Evolutionary conservation across 2,888 invertebrate genomes (phyloP), one percentile per base, ranked within the genome.

Genomic region (Tenthredo mesomela): DNA sequence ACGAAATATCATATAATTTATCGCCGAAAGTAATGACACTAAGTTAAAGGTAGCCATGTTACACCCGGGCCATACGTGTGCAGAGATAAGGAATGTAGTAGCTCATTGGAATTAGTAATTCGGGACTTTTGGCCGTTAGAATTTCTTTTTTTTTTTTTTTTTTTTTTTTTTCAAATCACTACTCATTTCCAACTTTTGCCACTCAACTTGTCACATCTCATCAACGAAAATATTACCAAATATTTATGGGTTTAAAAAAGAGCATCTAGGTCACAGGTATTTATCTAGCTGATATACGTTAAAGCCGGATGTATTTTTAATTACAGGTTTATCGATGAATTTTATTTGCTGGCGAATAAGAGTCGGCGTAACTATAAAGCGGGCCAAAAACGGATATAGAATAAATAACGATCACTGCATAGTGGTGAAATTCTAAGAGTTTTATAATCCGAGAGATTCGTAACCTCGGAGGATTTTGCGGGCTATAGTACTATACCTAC

Each of bases 381-480:
- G 43, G 25, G 10, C 21, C 43, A 12, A 21, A 40, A 40, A 43
- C 1, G 43, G 1, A n/a, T 70, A 50, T 25, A 10, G 21, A 47
- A 75, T 25, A 47, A 75, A 47, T 43, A 47, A 47, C 40, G 75
- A 61, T 61, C 61, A 61, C 25, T 43, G 47, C n/a, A n/a, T n/a
- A n/a, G n/a, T 29, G 80, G 61, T 77, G 85, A 86, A 87, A 84
- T 85, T 21, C 73, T 21, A 33, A 33, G 71, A 9, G 12, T 71
- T 10, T 29, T 25, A 29, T 25, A 29, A 67, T 67, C 21, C 29
- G 29, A 5, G 29, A 25, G 67, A 25, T 12, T 61, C 21, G 61
- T 25, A 61, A 10, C n/a, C 21, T 21, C 21, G 25, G 61, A 21
- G 61, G 21, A 58, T 58, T 58, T 21, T 58, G 37, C 58, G 21